These are phyloP conservation scores for Karalla daura DNA, from an alignment of 2,797 vertebrate genomes.

Conservation along the genomic window DNA sequence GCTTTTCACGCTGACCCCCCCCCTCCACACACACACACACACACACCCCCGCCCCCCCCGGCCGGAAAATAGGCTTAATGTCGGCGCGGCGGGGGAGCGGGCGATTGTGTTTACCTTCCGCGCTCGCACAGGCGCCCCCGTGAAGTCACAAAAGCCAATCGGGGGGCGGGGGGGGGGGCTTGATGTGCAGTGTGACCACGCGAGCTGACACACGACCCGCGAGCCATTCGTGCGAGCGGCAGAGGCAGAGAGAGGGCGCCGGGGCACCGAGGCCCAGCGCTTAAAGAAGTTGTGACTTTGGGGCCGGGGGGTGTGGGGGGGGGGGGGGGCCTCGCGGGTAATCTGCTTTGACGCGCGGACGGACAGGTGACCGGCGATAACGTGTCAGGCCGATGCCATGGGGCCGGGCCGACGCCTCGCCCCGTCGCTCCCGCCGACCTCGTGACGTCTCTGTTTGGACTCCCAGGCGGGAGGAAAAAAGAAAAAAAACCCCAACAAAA, in stretches of 20 bases:
- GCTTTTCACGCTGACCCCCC: constrained; percentile 76
- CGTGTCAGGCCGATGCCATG: constrained; percentile 70
- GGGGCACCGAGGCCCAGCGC: constrained; percentile 40
- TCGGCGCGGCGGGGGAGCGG: constrained; percentile 52
- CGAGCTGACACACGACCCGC: constrained; percentile 70
- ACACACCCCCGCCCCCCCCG: no score
- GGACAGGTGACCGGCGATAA: constrained; percentile 77
- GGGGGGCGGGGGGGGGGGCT: no score
- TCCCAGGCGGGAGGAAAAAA: constrained; percentile 11
- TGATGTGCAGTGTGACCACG: constrained; percentile 76
- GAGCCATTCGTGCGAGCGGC: constrained; percentile 46
- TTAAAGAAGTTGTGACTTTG: constrained; percentile 73
- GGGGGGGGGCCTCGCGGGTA: constrained; percentile 68
- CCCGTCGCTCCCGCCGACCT: constrained; percentile 36
- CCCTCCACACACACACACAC: no score
- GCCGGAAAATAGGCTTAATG: constrained; percentile 82
- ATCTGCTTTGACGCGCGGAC: constrained; percentile 73
- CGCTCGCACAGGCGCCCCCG: constrained; percentile 32
- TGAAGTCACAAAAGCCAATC: constrained; percentile 76
- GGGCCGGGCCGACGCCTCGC: constrained; percentile 49
- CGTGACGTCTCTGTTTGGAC: constrained; percentile 59
- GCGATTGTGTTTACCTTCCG: constrained; percentile 60
- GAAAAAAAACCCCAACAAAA: no score
- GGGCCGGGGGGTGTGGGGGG: no score
- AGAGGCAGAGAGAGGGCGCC: constrained; percentile 9